A percentile compares a stretch with the other conserved stretches of the same genome.
These are phyloP conservation scores for Tachysurus vachellii DNA, from an alignment of 2,113 vertebrate species.

Conservation along the genomic window DNA sequence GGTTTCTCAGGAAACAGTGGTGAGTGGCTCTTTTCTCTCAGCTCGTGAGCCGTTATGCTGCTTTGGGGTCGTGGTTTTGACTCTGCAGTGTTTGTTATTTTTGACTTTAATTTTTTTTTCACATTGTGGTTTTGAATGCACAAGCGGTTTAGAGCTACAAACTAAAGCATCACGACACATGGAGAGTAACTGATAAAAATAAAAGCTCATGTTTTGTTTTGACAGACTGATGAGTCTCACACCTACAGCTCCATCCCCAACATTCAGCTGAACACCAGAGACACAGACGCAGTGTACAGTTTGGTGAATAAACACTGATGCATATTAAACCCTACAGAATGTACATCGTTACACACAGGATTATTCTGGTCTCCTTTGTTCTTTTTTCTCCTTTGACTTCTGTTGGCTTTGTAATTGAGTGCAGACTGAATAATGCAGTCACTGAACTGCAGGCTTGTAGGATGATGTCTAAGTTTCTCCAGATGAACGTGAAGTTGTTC, in stretches of 20 bases:
- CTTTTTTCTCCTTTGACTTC: neutral
- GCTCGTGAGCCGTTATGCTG: neutral
- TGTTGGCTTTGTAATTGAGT: neutral
- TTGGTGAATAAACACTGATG: conserved; percentile 27
- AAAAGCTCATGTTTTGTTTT: neutral
- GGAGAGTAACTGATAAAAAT: neutral
- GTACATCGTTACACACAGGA: neutral
- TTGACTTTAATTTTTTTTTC: too few relatives aligned
- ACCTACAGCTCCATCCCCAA: conserved; percentile 44
- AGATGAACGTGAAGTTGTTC: too few relatives aligned
- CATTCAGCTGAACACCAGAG: neutral
- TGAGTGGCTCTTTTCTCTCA: neutral
- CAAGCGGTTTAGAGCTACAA: too few relatives aligned
- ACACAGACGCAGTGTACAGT: conserved; percentile 10
- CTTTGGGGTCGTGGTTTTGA: neutral
- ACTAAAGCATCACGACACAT: too few relatives aligned
- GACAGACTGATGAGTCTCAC: conserved; percentile 19
- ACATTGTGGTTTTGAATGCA: too few relatives aligned
- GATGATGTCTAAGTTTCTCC: too few relatives aligned
- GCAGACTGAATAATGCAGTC: neutral
- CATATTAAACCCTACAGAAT: neutral
- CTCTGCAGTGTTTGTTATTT: neutral
- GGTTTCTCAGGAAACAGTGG: neutral
- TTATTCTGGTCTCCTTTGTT: neutral
- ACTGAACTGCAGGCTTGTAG: too few relatives aligned